A percentile compares a stretch with the other conserved stretches of the same genome.
Evolutionary conservation across 2,888 invertebrate genomes (phyloP).

Genomic region (Eulithis prunata): DNA sequence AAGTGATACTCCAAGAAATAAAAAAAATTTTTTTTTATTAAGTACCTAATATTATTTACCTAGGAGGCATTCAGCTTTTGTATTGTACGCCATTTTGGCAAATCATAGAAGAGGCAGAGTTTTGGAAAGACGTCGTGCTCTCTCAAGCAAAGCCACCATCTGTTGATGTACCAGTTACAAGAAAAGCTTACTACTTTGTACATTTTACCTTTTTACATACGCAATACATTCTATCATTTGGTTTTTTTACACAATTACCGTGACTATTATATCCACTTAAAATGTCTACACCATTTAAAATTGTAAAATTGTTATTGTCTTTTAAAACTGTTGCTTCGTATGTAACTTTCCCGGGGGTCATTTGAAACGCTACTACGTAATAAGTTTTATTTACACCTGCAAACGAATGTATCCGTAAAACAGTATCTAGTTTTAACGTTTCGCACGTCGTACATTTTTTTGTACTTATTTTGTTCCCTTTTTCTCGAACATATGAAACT

Average conservation of each 20-base stretch:
- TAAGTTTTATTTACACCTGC: conserved; percentile 61
- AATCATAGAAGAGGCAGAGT: no score
- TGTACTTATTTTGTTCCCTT: conserved; percentile 51
- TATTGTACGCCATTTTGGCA: no score
- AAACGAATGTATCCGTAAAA: conserved; percentile 73
- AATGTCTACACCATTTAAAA: conserved; percentile 82
- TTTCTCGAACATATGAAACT: conserved; percentile 55
- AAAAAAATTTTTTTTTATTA: no score
- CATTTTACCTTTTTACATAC: conserved; percentile 48
- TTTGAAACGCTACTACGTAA: conserved; percentile 86
- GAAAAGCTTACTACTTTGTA: not conserved
- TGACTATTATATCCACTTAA: conserved; percentile 54
- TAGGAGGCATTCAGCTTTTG: no score
- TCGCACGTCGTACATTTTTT: conserved; percentile 72
- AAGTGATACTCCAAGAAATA: no score
- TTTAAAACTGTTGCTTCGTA: conserved; percentile 87
- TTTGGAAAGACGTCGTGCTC: no score
- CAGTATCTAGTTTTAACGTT: conserved; percentile 72
- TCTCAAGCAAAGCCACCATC: no score
- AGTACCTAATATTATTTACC: no score
- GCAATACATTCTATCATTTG: conserved; percentile 56
- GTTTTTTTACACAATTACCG: conserved; percentile 56
- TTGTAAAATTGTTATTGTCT: conserved; percentile 60
- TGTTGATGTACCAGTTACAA: not conserved
- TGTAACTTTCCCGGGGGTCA: conserved; percentile 85